Evolutionary conservation across 2,113 vertebrate genomes (phyloP), one percentile per base, ranked within the genome.

Genomic region (Sminthopsis crassicaudata): DNA sequence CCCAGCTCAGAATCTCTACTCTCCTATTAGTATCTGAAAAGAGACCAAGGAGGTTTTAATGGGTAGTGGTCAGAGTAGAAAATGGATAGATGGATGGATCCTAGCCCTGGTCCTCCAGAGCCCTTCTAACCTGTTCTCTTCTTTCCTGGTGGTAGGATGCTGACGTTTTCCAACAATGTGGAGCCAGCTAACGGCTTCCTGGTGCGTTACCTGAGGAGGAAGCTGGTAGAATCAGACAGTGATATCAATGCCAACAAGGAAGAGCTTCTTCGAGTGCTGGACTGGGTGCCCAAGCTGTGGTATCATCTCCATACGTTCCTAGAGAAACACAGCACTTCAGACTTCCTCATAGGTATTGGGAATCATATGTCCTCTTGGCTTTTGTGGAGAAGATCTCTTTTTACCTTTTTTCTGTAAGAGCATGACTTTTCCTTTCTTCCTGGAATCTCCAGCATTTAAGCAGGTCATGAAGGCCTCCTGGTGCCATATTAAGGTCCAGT

Each of bases 231-330:
- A 96, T 99, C 99, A 0, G 99, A 99, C 97, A 99, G 99, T 0
- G 98, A 98, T 60, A 93, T 99, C 98, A 98, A 99, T 0, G 97
- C 98, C 48, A 98, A 98, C 96, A 98, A 98, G 96, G 99, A 99
- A 94, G 99, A 99, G 96, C 98, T 99, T 93, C 99, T 99, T 36
- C 97, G 97, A 2, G 99, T 99, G 96, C 98, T 99, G 90, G 99
- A 99, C 98, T 99, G 99, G 99, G 99, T 99, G 89, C 99, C 99
- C 96, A 99, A 99, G 98, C 99, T 99, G 53, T 99, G 99, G 99
- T 99, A 99, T 96, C 99, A 99, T 94, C 99, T 99, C 88, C 99
- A 99, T 98, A 98, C 99, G 50, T 99, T 99, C 97, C 98, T 99
- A 97, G 99, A 99, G 98, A 99, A 99, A 96, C 99, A 99, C 98